Evolutionary conservation across 2,113 vertebrate species (phyloP).

Genomic region (Ciconia maguari): DNA sequence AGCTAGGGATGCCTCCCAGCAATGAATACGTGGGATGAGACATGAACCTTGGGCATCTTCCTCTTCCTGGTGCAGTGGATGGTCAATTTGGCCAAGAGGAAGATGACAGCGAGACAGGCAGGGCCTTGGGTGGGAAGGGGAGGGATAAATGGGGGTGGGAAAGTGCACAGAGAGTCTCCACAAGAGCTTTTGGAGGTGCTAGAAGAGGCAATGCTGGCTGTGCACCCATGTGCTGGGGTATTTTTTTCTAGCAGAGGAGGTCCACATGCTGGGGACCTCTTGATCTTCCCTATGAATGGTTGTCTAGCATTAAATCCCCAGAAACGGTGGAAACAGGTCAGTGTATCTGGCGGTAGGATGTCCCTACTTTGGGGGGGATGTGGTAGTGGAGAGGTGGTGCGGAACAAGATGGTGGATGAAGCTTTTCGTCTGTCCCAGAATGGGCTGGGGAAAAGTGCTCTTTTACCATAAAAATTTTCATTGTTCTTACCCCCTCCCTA

Average conservation of each 20-base stretch:
- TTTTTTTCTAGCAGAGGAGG: neutral
- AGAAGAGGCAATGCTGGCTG: neutral
- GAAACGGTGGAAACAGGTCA: neutral
- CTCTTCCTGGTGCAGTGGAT: neutral
- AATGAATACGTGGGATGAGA: neutral
- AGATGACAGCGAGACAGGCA: neutral
- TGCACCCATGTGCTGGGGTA: neutral
- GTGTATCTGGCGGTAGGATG: neutral
- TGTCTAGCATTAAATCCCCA: neutral
- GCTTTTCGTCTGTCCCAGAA: neutral
- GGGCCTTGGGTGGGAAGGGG: neutral
- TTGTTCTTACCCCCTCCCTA: too few relatives aligned
- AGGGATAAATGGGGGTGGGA: neutral
- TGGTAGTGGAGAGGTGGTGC: neutral
- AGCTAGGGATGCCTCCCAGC: rapidly evolving
- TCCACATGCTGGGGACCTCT: neutral
- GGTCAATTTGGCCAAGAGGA: neutral
- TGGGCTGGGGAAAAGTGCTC: neutral
- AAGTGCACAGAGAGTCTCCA: neutral
- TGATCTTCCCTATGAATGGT: neutral
- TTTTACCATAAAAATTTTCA: neutral
- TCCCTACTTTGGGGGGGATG: neutral
- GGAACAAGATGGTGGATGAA: neutral
- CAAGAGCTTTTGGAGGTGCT: neutral
- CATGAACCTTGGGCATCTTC: neutral